phyloP scores from a whole-genome alignment of 92 coral and sea anemone genomes.

The Parazoanthus darwini region DNA sequence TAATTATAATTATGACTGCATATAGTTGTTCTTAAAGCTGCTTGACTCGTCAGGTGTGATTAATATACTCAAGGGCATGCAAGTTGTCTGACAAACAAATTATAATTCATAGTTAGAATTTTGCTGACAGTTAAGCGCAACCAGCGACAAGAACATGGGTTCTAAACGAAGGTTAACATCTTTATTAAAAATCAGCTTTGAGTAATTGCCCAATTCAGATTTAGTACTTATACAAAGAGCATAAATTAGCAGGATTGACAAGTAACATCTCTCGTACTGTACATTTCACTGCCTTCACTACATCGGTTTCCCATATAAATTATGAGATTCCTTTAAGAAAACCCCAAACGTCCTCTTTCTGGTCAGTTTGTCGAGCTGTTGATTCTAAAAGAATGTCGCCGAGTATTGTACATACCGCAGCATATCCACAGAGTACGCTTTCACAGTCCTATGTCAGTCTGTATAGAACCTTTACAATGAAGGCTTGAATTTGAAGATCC shows the following conservation, averaged over 20 bases:
- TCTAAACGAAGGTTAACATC: not conserved
- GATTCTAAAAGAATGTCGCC: not conserved
- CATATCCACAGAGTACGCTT: not conserved
- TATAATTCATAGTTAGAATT: too few relatives aligned
- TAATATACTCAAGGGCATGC: not conserved
- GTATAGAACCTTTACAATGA: not conserved
- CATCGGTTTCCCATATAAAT: too few relatives aligned
- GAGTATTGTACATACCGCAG: slow-evolving; percentile 28
- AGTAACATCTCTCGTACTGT: not conserved
- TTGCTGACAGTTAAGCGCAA: not conserved
- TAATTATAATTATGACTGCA: not conserved
- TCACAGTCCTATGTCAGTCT: not conserved
- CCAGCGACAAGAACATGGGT: not conserved
- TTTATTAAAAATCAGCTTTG: not conserved
- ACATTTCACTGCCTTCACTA: too few relatives aligned
- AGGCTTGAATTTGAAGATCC: not conserved
- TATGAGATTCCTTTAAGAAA: not conserved
- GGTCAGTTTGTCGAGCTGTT: not conserved
- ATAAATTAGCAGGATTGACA: too few relatives aligned
- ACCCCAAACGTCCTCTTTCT: not conserved
- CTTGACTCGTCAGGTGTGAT: slow-evolving; percentile 12
- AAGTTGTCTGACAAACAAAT: not conserved
- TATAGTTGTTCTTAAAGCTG: not conserved
- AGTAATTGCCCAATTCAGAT: too few relatives aligned
- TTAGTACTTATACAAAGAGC: not conserved